Base-by-base conservation (phyloP, 1,140 invertebrate genomes). In the Sitophilus oryzae region DNA sequence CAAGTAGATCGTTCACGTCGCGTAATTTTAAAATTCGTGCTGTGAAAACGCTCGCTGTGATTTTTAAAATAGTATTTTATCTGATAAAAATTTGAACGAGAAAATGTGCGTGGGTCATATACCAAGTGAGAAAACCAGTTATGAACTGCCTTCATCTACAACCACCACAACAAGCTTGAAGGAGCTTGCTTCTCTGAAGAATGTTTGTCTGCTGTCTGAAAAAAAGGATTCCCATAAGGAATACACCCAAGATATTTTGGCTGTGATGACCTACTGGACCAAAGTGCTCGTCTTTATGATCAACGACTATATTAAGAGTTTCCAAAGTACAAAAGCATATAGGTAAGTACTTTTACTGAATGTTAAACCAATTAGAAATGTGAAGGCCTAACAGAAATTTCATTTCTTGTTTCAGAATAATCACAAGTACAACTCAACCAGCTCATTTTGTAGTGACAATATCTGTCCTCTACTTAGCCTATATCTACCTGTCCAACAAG, bases 341-440 rank as follows among this genome's bases (percentile, higher is more conserved):
- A 62, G 44, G 61, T 62, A 58, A 51, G 54, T 52, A 5, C 37
- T 15, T 14, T 16, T 16, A 37, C n/a, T 16, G 35, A 20, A 20
- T 25, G 3, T 8, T 9, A 21, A 22, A 49, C n/a, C 16, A 49
- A 18, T 36, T 19, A 21, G 16, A n/a, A 20, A 34, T 35, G 9
- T 11, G 22, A 20, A n/a, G 38, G 1, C 38, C 45, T 9, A 3
- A 3, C 2, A 47, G 21, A 15, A n/a, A 34, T n/a, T 14, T 52
- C 45, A n/a, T 52, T 38, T 64, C 67, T 61, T 59, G 55, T 76
- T 77, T 10, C 75, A 89, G 86, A 66, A 79, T 87, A 43, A 65
- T 86, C 10, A 81, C 82, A 36, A 69, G 75, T 45, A 85, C 85
- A 1, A 81, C 84, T 5, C 87, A 89, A 66, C 87, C 87, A 16